Percentiles rank a stretch among this genome's conserved stretches.
Evolutionary conservation across 2,113 vertebrate species (phyloP).

Genomic region (Cacatua alba): DNA sequence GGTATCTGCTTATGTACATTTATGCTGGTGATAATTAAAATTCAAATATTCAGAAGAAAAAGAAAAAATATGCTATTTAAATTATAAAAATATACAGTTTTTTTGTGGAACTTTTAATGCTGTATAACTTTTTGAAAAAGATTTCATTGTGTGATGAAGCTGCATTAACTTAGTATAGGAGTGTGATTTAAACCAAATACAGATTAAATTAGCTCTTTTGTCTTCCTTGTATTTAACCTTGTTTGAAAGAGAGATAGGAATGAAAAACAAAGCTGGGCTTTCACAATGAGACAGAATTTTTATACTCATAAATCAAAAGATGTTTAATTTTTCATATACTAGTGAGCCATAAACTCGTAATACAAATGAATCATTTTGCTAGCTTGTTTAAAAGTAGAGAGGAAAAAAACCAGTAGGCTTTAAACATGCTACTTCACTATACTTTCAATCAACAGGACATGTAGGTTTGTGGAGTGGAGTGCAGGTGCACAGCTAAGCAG

Average conservation of each 20-base stretch:
- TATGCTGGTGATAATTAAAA: constrained; percentile 64
- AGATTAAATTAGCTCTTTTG: constrained; percentile 28
- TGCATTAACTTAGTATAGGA: constrained; percentile 27
- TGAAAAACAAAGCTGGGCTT: constrained; percentile 3
- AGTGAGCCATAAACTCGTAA: neutral
- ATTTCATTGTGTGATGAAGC: constrained; percentile 33
- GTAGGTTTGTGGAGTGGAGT: neutral
- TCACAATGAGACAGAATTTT: neutral
- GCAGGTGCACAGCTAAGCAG: neutral
- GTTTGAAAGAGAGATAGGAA: constrained; percentile 6
- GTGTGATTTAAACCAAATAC: constrained; percentile 21
- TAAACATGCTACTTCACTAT: neutral
- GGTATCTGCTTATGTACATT: constrained; percentile 61
- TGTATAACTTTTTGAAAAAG: constrained; percentile 26
- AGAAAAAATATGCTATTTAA: constrained; percentile 48
- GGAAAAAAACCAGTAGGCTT: neutral
- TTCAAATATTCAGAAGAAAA: constrained; percentile 64
- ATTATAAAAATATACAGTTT: constrained; percentile 67
- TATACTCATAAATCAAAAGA: constrained; percentile 5
- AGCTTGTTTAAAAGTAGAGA: constrained; percentile 5
- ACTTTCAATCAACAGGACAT: neutral
- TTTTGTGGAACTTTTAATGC: constrained; percentile 51
- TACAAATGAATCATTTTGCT: neutral
- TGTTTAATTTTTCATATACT: neutral
- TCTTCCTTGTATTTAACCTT: neutral